Evolutionary conservation across 2,797 vertebrate genomes (phyloP).

Genomic region (Atherinosoma microstoma): DNA sequence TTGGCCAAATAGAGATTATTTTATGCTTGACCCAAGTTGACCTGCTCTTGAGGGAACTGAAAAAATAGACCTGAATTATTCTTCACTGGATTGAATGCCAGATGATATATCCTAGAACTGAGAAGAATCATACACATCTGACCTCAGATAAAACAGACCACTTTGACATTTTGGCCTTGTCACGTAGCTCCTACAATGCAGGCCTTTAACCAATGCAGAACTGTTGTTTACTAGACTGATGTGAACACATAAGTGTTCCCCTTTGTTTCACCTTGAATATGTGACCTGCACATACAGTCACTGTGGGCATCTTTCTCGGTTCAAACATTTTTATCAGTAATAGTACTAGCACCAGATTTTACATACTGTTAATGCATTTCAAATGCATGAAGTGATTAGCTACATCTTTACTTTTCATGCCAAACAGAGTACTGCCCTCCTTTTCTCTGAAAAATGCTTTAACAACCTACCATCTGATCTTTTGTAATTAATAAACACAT

Average conservation of each 20-base stretch:
- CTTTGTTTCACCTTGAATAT: conserved; percentile 48
- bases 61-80: conserved; percentile 17
- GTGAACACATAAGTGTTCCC: conserved; percentile 45
- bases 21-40: conserved; percentile 18
- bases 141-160: conserved; percentile 37
- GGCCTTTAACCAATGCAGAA: conserved; percentile 30
- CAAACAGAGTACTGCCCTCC: neutral
- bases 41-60: conserved; percentile 18
- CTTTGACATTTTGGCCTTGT: conserved; percentile 61
- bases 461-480: neutral
- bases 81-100: conserved; percentile 23
- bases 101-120: conserved; percentile 21
- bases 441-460: neutral
- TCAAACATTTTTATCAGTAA: conserved; percentile 10
- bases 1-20: conserved; percentile 40
- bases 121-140: conserved; percentile 44
- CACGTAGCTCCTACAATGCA: conserved; percentile 45
- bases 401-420: neutral
- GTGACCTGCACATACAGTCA: conserved; percentile 34
- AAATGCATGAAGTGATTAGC: neutral
- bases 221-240: conserved; percentile 56
- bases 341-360: conserved; percentile 15
- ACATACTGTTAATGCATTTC: conserved; percentile 5
- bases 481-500: neutral
- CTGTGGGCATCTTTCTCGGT: conserved; percentile 18